phyloP scores from a whole-genome alignment of 2,888 invertebrate species.

The Dicycla oo region DNA sequence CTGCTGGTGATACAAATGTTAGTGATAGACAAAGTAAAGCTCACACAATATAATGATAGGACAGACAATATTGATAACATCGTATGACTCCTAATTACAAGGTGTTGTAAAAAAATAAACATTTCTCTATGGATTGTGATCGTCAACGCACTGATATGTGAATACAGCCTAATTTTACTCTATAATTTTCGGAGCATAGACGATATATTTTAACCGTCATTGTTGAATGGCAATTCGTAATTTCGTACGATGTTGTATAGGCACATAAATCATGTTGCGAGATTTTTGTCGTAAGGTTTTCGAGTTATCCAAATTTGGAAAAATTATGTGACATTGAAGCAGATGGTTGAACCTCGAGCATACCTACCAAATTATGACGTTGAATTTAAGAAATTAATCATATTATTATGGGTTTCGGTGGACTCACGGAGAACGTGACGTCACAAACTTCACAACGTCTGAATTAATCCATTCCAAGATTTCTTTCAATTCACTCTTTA shows the following conservation, averaged over 20 bases:
- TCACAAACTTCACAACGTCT: neutral
- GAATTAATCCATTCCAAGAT: neutral
- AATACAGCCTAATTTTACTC: slow-evolving; percentile 27
- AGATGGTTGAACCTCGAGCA: neutral
- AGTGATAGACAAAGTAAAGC: slow-evolving; percentile 44
- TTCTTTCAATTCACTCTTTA: neutral
- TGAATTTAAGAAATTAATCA: neutral
- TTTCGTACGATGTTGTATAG: neutral
- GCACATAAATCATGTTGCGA: neutral
- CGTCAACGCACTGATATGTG: slow-evolving; percentile 50
- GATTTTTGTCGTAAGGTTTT: neutral
- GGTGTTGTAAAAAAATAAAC: slow-evolving; percentile 52
- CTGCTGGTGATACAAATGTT: slow-evolving; percentile 26
- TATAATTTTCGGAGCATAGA: slow-evolving; percentile 23
- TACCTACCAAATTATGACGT: neutral
- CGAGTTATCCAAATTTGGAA: slow-evolving; percentile 14
- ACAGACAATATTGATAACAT: slow-evolving; percentile 49
- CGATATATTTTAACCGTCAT: neutral
- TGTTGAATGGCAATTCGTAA: neutral
- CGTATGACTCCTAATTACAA: slow-evolving; percentile 52
- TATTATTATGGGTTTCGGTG: neutral
- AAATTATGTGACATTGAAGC: neutral
- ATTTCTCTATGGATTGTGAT: slow-evolving; percentile 54
- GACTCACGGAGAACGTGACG: neutral
- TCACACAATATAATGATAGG: slow-evolving; percentile 39